Base-by-base conservation (phyloP, 2,797 vertebrate genomes). In the Eutrigla gurnardus region DNA sequence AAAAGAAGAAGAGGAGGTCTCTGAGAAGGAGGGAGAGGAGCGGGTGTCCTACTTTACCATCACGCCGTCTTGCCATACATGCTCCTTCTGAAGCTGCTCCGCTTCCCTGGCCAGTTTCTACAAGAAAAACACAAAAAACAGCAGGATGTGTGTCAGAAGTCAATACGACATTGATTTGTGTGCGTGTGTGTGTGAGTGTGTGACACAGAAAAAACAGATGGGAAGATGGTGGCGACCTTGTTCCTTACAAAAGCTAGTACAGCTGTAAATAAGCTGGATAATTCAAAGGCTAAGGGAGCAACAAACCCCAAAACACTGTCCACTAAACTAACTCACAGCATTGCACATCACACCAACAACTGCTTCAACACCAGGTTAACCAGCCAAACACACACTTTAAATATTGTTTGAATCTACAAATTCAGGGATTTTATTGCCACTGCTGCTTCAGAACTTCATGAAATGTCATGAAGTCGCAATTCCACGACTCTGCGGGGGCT, bases 41-140 rank as follows among this genome's bases (percentile, higher is more conserved):
- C 11, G 11, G 45, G 76, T 78, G 63, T 85, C 64, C 77, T 80
- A 86, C 89, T 96, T 96, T 97, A 99, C 98, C 96, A 95, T 96
- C 88, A 99, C 97, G 86, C 95, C 96, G 66, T 99, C 97, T 90
- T 98, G 96, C 98, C 98, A 99, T 73, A 91, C 94, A 45, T 98
- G 96, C 67, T 96, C 94, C 89, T 93, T 98, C 95, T 99, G 98
- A 91, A 99, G 97, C 82, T 90, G 95, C 90, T 99, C 98, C 0
- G 98, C 98, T 0, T 97, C 97, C 0, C 87, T 95, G 57, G 97
- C 97, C 84, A 99, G 88, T 89, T 96, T 98, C 97, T 99, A 91
- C 49, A 93, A 81, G 88, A 77, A 84, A 65, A 90, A 69, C 91
- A 71, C 90, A 84, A 68, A 59, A 88, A 86, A 78, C 67, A 93